A percentile compares a stretch with the other conserved stretches of the same genome.
Conservation (phyloP, 1,140 invertebrate species). For the Cyclina sinensis region DNA sequence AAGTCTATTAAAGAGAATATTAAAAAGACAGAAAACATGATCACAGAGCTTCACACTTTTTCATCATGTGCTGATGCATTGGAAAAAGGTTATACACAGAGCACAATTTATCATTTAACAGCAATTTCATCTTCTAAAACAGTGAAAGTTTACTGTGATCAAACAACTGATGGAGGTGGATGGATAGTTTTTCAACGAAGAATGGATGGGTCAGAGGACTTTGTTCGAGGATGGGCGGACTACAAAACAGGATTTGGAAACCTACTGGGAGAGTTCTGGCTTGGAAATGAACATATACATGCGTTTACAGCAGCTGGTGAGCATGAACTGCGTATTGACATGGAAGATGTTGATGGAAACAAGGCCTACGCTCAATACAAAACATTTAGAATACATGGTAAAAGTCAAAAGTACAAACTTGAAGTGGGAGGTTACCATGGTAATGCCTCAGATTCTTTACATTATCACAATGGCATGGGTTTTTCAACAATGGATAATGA, state of each 20-base stretch:
- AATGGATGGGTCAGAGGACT: conserved; percentile 92
- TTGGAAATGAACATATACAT: conserved; percentile 68
- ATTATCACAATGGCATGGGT: conserved; percentile 21
- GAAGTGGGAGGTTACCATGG: conserved; percentile 47
- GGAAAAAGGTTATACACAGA: neutral
- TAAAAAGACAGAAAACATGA: neutral
- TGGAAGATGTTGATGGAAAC: conserved; percentile 50
- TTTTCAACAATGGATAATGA: conserved; percentile 57
- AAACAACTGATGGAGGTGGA: conserved; percentile 34
- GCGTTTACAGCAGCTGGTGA: neutral
- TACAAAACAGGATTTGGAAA: conserved; percentile 89
- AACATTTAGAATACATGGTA: conserved; percentile 33
- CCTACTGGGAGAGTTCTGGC: conserved; percentile 88
- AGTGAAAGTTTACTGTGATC: conserved; percentile 35
- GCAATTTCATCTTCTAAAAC: neutral
- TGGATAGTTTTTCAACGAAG: conserved; percentile 90
- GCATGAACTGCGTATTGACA: conserved; percentile 58
- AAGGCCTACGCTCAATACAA: conserved; percentile 37
- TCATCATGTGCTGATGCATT: neutral
- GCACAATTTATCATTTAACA: neutral
- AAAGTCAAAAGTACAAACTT: conserved; percentile 11
- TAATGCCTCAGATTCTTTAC: neutral
- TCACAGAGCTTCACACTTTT: neutral
- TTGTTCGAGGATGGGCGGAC: conserved; percentile 96
- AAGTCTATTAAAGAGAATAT: neutral